Evolutionary conservation across 30 jellyfish, hydroid and myxozoan species (phyloP).

Genomic region (Pseudorhiza aurosa): DNA sequence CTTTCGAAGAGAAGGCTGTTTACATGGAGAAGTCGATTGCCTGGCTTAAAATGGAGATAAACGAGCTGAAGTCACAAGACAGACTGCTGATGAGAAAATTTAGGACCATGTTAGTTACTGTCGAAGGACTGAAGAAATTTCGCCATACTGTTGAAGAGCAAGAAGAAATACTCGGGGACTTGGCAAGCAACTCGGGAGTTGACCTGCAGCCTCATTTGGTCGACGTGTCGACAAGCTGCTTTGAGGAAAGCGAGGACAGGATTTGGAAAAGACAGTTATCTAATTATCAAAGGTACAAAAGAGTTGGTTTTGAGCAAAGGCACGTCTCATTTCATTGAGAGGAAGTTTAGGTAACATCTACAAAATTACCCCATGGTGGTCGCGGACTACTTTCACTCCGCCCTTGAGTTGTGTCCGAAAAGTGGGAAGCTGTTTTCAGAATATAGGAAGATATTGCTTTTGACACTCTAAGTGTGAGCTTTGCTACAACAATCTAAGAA

Average conservation of each 20-base stretch:
- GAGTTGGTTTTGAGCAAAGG: slow-evolving; percentile 37
- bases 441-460: no score
- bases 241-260: not conserved
- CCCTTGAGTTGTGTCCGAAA: no score
- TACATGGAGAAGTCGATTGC: slow-evolving; percentile 40
- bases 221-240: slow-evolving; percentile 9
- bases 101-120: slow-evolving; percentile 30
- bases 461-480: no score
- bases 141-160: slow-evolving; percentile 39
- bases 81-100: slow-evolving; percentile 35
- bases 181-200: slow-evolving; percentile 3
- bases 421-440: no score
- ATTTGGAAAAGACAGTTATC: slow-evolving; percentile 20
- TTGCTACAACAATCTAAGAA: no score
- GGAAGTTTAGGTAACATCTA: no score
- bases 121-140: slow-evolving; percentile 24
- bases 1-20: slow-evolving; percentile 43
- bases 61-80: slow-evolving; percentile 28
- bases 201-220: slow-evolving; percentile 13
- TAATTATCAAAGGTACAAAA: slow-evolving; percentile 28
- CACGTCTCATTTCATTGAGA: slow-evolving; percentile 33
- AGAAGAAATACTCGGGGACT: slow-evolving; percentile 20
- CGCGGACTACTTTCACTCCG: no score
- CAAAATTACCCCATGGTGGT: no score
- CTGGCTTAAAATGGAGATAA: slow-evolving; percentile 18